phyloP scores from a whole-genome alignment of 2,113 vertebrate genomes.

The Irena cyanogastra region DNA sequence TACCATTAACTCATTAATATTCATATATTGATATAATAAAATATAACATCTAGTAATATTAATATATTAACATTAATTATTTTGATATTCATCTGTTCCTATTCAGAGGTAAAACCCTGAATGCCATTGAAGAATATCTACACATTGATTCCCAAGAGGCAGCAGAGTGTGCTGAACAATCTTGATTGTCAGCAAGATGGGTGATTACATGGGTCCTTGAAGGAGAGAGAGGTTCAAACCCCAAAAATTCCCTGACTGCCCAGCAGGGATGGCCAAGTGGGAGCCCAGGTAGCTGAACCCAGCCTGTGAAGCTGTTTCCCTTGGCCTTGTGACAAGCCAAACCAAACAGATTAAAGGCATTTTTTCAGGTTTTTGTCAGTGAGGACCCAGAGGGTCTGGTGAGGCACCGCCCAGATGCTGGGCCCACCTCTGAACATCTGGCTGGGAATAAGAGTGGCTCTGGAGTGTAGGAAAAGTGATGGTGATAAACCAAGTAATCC shows the following conservation, averaged over 20 bases:
- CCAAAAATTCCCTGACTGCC: neutral
- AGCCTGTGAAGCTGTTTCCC: neutral
- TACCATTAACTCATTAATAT: neutral
- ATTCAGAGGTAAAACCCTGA: neutral
- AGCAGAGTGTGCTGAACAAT: neutral
- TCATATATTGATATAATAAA: neutral
- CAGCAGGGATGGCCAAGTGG: neutral
- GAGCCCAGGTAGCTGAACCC: neutral
- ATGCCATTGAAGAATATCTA: neutral
- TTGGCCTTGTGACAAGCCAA: neutral
- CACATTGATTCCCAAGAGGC: neutral
- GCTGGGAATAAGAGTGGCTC: neutral
- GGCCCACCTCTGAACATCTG: neutral
- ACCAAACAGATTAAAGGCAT: neutral
- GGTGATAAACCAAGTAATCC: slow-evolving; percentile 21
- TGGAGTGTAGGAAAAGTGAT: neutral
- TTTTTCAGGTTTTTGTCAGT: neutral
- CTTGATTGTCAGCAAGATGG: neutral
- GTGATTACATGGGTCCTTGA: neutral
- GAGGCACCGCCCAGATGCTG: neutral
- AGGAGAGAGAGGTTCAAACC: neutral
- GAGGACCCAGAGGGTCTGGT: neutral
- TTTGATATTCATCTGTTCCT: neutral
- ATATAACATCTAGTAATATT: neutral
- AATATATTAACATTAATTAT: neutral